phyloP scores from a whole-genome alignment of 1,140 invertebrate species.

The Delia radicum region DNA sequence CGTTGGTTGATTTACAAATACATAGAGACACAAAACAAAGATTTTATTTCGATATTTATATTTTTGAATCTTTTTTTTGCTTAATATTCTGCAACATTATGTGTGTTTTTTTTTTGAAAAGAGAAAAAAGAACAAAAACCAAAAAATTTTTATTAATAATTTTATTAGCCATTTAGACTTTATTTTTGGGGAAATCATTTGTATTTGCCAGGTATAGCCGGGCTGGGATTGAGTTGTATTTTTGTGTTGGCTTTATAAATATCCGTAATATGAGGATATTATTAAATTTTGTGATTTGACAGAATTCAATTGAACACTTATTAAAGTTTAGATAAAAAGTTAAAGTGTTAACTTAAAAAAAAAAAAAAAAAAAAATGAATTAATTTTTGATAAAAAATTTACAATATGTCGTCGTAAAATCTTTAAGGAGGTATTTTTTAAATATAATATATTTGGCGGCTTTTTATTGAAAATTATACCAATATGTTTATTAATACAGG shows the following conservation, averaged over 20 bases:
- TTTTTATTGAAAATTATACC: no score
- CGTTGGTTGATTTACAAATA: neutral
- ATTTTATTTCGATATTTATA: neutral
- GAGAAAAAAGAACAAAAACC: constrained; percentile 3
- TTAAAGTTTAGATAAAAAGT: no score
- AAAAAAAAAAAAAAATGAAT: no score
- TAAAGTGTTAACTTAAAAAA: no score
- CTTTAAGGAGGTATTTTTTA: no score
- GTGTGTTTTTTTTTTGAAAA: neutral
- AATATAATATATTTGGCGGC: no score
- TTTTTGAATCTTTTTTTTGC: constrained; percentile 2
- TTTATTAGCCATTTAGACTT: neutral
- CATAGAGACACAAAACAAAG: neutral
- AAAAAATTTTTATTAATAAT: neutral
- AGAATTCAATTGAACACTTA: no score
- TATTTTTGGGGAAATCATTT: neutral
- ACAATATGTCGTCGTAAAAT: no score
- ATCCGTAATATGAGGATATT: neutral
- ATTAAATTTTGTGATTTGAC: no score
- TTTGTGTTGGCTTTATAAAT: neutral
- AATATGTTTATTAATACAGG: no score
- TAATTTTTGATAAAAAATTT: no score
- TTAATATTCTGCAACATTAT: neutral
- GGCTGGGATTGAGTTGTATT: neutral
- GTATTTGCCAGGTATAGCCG: neutral